Percentiles rank a stretch among this genome's conserved stretches.
Conservation (phyloP, 2,888 invertebrate genomes). For the Furcula furcula region DNA sequence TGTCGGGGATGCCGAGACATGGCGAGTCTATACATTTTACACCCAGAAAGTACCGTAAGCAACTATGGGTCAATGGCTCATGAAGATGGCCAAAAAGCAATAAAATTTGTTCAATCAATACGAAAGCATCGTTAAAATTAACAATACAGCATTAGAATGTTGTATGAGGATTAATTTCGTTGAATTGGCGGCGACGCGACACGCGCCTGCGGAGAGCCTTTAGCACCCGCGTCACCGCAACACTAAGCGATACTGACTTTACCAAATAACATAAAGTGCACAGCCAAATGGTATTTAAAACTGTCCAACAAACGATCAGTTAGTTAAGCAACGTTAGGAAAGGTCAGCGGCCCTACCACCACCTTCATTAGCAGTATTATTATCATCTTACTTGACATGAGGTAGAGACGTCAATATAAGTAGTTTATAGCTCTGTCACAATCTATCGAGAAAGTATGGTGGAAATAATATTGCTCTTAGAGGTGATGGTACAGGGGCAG, state of each 20-base stretch:
- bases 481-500: too few species aligned
- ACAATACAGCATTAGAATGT: conserved; percentile 43
- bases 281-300: too few species aligned
- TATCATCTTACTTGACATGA: too few species aligned
- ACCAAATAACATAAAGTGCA: too few species aligned
- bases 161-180: conserved; percentile 33
- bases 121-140: conserved; percentile 48
- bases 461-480: too few species aligned
- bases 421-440: too few species aligned
- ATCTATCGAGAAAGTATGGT: too few species aligned
- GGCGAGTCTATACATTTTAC: conserved; percentile 39
- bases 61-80: conserved; percentile 69
- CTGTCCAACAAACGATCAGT: too few species aligned
- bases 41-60: conserved; percentile 62
- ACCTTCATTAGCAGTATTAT: too few species aligned
- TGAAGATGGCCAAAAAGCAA: conserved; percentile 62
- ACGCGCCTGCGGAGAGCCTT: conserved; percentile 13
- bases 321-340: too few species aligned
- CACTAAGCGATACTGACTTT: conserved; percentile 27
- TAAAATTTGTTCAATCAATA: conserved; percentile 56
- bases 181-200: conserved; percentile 21
- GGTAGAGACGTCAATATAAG: too few species aligned
- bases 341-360: too few species aligned
- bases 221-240: conserved; percentile 27
- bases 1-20: conserved; percentile 46